phyloP scores from a whole-genome alignment of 2,113 vertebrate genomes.

The Boleophthalmus pectinirostris region DNA sequence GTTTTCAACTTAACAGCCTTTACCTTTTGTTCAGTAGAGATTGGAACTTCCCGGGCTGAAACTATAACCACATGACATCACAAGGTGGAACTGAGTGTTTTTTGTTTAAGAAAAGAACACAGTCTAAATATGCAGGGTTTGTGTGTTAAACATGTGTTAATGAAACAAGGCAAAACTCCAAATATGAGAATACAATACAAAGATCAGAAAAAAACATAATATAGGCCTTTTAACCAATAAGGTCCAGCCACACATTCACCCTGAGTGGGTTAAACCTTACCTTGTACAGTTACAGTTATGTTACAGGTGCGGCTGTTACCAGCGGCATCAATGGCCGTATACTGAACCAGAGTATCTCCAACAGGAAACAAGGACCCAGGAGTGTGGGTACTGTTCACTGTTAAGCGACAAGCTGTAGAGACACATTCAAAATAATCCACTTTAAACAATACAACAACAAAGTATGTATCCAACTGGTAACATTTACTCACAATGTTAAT shows the following conservation, averaged over 20 bases:
- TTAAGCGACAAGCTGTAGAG: slow-evolving; percentile 78
- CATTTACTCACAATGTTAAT: neutral
- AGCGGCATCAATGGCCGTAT: slow-evolving; percentile 86
- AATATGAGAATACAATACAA: too few relatives aligned
- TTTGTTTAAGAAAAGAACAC: too few relatives aligned
- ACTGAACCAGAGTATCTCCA: slow-evolving; percentile 86
- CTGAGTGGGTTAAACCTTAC: slow-evolving; percentile 56
- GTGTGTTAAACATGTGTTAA: too few relatives aligned
- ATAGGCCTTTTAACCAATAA: neutral
- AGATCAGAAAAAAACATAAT: too few relatives aligned
- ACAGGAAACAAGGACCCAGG: slow-evolving; percentile 86
- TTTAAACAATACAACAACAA: neutral
- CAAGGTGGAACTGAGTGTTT: too few relatives aligned
- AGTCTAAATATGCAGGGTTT: too few relatives aligned
- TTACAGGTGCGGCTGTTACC: slow-evolving; percentile 93
- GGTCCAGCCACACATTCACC: neutral
- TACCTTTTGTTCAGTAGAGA: too few relatives aligned
- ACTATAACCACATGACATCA: too few relatives aligned
- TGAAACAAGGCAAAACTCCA: too few relatives aligned
- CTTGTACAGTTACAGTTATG: slow-evolving; percentile 87
- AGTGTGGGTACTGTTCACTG: slow-evolving; percentile 81
- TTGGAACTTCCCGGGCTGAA: too few relatives aligned
- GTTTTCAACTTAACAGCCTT: too few relatives aligned
- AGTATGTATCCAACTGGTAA: neutral
- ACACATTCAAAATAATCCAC: neutral